A percentile compares a stretch with the other conserved stretches of the same genome.
Evolutionary conservation across 2,113 vertebrate genomes (phyloP).

Genomic region (Leptobrachium leishanense): DNA sequence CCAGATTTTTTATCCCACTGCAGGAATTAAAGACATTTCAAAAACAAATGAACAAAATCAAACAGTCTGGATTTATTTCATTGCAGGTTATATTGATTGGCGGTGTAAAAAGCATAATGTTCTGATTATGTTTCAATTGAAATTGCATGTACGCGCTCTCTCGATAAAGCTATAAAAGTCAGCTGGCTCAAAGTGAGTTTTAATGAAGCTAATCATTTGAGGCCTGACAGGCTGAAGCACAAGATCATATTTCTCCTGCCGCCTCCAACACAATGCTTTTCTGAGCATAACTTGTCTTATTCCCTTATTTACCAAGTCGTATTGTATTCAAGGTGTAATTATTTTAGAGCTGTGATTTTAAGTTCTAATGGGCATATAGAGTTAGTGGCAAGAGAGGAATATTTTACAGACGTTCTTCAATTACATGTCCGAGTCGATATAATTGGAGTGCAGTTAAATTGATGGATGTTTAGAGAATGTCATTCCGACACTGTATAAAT

Average conservation of each 20-base stretch:
- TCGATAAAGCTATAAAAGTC: not conserved
- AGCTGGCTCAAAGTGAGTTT: constrained; percentile 43
- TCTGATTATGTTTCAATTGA: not conserved
- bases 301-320: not conserved
- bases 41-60: constrained; percentile 3
- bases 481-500: no score
- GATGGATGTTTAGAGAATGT: no score
- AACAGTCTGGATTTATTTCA: not conserved
- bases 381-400: not conserved
- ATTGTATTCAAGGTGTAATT: not conserved
- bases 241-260: not conserved
- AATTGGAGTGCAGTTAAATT: not conserved
- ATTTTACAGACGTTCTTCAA: not conserved
- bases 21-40: not conserved
- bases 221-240: constrained; percentile 12
- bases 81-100: constrained; percentile 25
- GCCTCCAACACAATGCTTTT: not conserved
- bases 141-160: not conserved
- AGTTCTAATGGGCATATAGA: not conserved
- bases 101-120: not conserved
- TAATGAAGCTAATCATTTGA: constrained; percentile 48
- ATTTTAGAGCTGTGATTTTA: not conserved
- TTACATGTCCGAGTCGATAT: not conserved
- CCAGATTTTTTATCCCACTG: fast-evolving
- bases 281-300: not conserved